Percentiles rank a stretch among this genome's conserved stretches.
Evolutionary conservation across 2,888 invertebrate species (phyloP).

Genomic region (Calameuta filiformis): DNA sequence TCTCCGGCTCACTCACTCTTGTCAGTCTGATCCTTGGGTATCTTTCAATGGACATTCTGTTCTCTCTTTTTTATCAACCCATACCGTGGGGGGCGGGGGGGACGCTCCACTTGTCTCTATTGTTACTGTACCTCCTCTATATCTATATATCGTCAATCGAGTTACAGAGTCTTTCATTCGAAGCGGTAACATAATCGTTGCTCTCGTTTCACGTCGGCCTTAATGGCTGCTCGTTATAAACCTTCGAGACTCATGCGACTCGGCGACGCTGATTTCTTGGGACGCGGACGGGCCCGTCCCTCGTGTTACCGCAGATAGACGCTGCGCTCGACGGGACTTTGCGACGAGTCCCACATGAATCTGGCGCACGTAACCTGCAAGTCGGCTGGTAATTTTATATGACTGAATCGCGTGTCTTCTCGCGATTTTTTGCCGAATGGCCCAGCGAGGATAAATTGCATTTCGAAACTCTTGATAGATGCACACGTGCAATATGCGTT

Average conservation of each 20-base stretch:
- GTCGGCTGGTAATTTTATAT: not conserved
- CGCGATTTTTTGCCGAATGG: not conserved
- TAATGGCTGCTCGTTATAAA: constrained; percentile 43
- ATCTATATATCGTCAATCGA: not conserved
- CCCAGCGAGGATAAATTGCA: not conserved
- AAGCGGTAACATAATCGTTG: not conserved
- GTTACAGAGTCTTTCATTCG: not conserved
- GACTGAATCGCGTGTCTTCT: not conserved
- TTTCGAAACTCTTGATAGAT: not conserved
- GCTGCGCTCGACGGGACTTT: too few relatives aligned
- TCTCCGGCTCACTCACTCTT: not conserved
- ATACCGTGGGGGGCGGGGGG: too few relatives aligned
- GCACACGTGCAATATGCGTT: not conserved
- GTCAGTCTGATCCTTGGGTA: not conserved
- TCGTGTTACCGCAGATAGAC: too few relatives aligned
- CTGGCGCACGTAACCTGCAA: not conserved
- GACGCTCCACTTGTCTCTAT: not conserved
- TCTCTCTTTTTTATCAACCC: not conserved
- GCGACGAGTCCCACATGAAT: not conserved
- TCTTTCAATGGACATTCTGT: not conserved
- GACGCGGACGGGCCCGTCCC: too few relatives aligned
- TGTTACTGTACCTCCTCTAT: not conserved
- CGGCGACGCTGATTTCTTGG: not conserved
- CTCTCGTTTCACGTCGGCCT: not conserved
- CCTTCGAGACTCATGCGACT: constrained; percentile 23